These are phyloP conservation scores for Pampusana beccarii DNA, from an alignment of 2,113 vertebrate genomes.

Conservation along the genomic window DNA sequence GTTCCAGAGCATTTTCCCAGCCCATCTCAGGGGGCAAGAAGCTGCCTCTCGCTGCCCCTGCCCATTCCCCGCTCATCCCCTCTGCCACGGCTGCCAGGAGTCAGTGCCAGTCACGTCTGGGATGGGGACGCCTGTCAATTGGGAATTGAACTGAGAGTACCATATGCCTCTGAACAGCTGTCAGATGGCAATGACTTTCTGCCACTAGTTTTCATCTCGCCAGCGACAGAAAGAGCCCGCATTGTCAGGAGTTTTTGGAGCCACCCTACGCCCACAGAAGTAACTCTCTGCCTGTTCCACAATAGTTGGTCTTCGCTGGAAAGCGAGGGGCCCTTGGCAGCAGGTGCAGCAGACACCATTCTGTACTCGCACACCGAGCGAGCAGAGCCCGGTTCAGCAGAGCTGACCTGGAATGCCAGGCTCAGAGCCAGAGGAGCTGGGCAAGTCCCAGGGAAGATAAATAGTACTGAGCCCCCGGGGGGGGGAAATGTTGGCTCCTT, in stretches of 20 bases:
- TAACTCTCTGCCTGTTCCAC: neutral
- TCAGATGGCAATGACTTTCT: constrained; percentile 57
- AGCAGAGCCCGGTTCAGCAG: neutral
- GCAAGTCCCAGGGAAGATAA: constrained; percentile 62
- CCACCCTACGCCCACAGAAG: neutral
- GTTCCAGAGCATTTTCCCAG: neutral
- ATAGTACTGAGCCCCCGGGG: constrained; percentile 6
- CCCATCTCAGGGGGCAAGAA: neutral
- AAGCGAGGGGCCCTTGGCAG: neutral
- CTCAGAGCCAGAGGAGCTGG: constrained; percentile 18
- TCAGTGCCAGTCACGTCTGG: constrained; percentile 1
- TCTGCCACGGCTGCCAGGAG: constrained; percentile 22
- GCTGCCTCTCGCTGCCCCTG: neutral
- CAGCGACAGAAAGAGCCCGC: constrained; percentile 21
- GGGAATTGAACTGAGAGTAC: constrained; percentile 51
- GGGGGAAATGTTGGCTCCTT: constrained; percentile 9
- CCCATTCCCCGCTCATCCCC: neutral
- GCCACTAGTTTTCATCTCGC: constrained; percentile 47
- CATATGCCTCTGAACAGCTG: constrained; percentile 62
- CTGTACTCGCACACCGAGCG: neutral
- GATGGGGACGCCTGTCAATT: neutral
- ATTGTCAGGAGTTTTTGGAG: neutral
- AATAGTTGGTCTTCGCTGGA: neutral
- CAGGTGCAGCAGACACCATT: neutral
- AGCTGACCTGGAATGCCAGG: constrained; percentile 57